These are phyloP conservation scores for Maconellicoccus hirsutus DNA, from an alignment of 1,140 invertebrate genomes.

Conservation along the genomic window DNA sequence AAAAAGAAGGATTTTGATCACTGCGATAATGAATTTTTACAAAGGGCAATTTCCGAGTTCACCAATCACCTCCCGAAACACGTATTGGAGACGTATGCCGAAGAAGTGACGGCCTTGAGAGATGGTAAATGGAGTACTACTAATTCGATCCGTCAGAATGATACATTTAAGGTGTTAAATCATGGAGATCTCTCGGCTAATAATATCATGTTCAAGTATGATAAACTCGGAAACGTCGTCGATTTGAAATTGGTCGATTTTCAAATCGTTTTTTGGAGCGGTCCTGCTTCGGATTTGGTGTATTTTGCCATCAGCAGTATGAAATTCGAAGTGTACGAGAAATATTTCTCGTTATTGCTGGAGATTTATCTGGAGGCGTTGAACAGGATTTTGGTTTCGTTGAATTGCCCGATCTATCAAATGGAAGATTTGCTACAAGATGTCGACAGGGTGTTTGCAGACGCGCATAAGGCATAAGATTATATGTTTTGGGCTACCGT, in stretches of 20 bases:
- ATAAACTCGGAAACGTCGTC: constrained; percentile 37
- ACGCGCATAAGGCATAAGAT: too few species aligned
- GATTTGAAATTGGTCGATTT: constrained; percentile 36
- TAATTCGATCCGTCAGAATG: too few species aligned
- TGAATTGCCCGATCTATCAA: not conserved
- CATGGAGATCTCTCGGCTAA: constrained; percentile 68
- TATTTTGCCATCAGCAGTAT: not conserved
- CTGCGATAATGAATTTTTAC: too few species aligned
- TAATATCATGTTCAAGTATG: constrained; percentile 54
- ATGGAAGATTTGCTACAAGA: not conserved
- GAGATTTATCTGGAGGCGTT: not conserved
- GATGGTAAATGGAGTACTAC: too few species aligned
- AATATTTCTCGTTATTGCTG: not conserved
- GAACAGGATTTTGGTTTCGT: not conserved
- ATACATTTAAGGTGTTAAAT: constrained; percentile 49
- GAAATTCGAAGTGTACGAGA: not conserved
- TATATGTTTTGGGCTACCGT: too few species aligned
- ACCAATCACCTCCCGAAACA: too few species aligned
- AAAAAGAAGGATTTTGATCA: too few species aligned
- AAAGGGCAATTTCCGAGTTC: too few species aligned
- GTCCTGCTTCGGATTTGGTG: not conserved
- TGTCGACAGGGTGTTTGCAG: too few species aligned
- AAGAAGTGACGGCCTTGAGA: too few species aligned
- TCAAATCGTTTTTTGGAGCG: not conserved
- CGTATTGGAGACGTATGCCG: too few species aligned